Evolutionary conservation across 1,140 invertebrate genomes (phyloP).

Genomic region (Aphaenogaster rudis): DNA sequence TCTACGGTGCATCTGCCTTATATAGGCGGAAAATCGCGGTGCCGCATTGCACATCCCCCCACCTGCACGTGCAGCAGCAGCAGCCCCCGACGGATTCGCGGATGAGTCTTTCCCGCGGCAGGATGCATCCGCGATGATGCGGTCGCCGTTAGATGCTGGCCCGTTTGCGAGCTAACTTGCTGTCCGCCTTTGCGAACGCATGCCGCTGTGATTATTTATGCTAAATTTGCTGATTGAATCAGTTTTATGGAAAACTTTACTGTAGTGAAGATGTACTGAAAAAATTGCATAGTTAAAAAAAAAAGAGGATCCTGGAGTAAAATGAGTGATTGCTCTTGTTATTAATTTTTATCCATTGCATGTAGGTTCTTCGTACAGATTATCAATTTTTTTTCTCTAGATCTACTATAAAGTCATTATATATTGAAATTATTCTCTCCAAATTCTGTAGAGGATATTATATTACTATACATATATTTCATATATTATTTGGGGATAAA

Average conservation of each 20-base stretch:
- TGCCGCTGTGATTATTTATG: background rate
- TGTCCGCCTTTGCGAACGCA: background rate
- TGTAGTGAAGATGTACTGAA: background rate
- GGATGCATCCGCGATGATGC: conserved; percentile 70
- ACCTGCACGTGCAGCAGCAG: conserved; percentile 62
- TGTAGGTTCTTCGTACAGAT: too few relatives aligned
- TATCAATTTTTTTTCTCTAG: too few relatives aligned
- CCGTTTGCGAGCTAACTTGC: background rate
- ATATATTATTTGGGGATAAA: too few relatives aligned
- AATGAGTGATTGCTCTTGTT: background rate
- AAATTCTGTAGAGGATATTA: too few relatives aligned
- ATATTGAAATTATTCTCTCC: too few relatives aligned
- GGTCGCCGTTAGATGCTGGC: conserved; percentile 17
- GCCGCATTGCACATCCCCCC: conserved; percentile 74
- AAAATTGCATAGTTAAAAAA: background rate
- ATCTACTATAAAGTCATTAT: too few relatives aligned
- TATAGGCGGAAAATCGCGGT: conserved; percentile 84
- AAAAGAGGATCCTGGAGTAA: background rate
- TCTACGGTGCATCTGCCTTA: conserved; percentile 80
- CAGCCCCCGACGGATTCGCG: conserved; percentile 63
- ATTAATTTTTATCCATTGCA: too few relatives aligned
- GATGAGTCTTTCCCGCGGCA: conserved; percentile 70
- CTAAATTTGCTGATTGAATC: background rate
- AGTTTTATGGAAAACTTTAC: background rate
- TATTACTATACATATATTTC: too few relatives aligned